phyloP scores from a whole-genome alignment of 2,113 vertebrate species.

The Varanus salvator region DNA sequence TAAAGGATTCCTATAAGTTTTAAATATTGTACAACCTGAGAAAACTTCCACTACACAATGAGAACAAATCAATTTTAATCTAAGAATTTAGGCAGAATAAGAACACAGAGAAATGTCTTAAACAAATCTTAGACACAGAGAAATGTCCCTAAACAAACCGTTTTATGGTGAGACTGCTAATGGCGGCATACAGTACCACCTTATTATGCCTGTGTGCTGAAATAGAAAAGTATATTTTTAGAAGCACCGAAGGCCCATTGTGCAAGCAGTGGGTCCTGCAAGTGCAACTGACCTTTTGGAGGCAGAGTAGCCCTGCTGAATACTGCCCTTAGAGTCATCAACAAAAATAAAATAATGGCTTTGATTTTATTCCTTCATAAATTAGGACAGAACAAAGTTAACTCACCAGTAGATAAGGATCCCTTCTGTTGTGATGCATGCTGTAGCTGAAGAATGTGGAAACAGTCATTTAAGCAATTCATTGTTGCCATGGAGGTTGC shows the following conservation, averaged over 20 bases:
- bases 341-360: background rate
- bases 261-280: no score
- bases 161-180: background rate
- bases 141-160: background rate
- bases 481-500: conserved; percentile 98
- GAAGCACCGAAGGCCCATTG: no score
- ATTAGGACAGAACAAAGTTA: background rate
- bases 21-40: background rate
- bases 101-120: background rate
- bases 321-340: background rate
- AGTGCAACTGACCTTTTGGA: no score
- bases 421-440: conserved; percentile 89
- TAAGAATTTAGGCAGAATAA: background rate
- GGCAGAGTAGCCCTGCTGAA: no score
- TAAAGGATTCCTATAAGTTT: background rate
- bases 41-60: background rate
- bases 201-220: no score
- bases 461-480: conserved; percentile 97
- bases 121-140: background rate
- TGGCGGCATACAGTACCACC: no score
- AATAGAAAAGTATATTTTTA: no score
- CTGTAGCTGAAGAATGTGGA: conserved; percentile 96
- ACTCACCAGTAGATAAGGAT: conserved; percentile 85
- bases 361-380: background rate
- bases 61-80: background rate